phyloP scores from a whole-genome alignment of 2,113 vertebrate species.

The human (Homo sapiens) region GRCh38 chrX:7884001-7884500 shows the following conservation, averaged over 20 bases:
- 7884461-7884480: conserved; percentile 35
- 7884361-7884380: not conserved
- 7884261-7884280: not conserved
- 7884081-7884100: not conserved
- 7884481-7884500: not conserved
- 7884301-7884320: too few relatives aligned
- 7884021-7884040: not conserved
- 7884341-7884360: too few relatives aligned
- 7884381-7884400: not conserved
- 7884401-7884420: not conserved
- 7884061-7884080: not conserved
- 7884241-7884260: not conserved
- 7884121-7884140: not conserved
- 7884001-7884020: not conserved
- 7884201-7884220: conserved; percentile 59
- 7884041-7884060: not conserved
- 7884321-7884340: not conserved
- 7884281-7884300: not conserved
- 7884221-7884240: not conserved
- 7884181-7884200: not conserved
- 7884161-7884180: not conserved
- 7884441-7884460: not conserved
- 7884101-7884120: conserved; percentile 43
- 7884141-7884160: not conserved
- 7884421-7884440: not conserved